These are phyloP conservation scores for Diabrotica balteata DNA, from an alignment of 2,888 invertebrate species.

Conservation along the genomic window DNA sequence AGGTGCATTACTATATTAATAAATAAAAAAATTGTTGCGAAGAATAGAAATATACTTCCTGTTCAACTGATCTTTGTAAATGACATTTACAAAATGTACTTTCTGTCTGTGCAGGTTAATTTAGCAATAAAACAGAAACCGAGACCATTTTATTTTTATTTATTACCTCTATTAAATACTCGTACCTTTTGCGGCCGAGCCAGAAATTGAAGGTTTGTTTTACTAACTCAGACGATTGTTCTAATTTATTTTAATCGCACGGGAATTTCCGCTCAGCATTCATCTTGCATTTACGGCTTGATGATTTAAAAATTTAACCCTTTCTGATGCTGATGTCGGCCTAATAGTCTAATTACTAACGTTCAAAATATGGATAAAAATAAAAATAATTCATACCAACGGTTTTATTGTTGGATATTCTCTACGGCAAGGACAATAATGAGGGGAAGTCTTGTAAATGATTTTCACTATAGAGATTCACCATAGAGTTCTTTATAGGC, in stretches of 20 bases:
- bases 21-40: conserved; percentile 17
- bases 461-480: too few relatives aligned
- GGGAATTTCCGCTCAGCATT: conserved; percentile 7
- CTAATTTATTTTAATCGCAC: conserved; percentile 23
- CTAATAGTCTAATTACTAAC: neutral
- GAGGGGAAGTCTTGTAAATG: too few relatives aligned
- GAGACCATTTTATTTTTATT: conserved; percentile 42
- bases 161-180: conserved; percentile 34
- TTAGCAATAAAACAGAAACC: conserved; percentile 39
- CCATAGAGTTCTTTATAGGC: too few relatives aligned
- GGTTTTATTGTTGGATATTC: too few relatives aligned
- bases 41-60: conserved; percentile 37
- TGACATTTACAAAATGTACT: conserved; percentile 45
- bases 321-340: neutral
- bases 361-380: too few relatives aligned
- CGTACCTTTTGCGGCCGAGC: conserved; percentile 28
- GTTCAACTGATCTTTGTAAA: conserved; percentile 40
- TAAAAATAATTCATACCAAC: too few relatives aligned
- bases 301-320: neutral
- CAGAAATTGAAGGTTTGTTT: conserved; percentile 32
- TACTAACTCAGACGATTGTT: conserved; percentile 19
- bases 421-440: too few relatives aligned
- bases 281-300: neutral
- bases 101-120: conserved; percentile 44
- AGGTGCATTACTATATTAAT: too few relatives aligned